A percentile compares a stretch with the other conserved stretches of the same genome.
Evolutionary conservation across 2,888 invertebrate genomes (phyloP).

Genomic region (Scaptodrosophila latifasciaeformis): DNA sequence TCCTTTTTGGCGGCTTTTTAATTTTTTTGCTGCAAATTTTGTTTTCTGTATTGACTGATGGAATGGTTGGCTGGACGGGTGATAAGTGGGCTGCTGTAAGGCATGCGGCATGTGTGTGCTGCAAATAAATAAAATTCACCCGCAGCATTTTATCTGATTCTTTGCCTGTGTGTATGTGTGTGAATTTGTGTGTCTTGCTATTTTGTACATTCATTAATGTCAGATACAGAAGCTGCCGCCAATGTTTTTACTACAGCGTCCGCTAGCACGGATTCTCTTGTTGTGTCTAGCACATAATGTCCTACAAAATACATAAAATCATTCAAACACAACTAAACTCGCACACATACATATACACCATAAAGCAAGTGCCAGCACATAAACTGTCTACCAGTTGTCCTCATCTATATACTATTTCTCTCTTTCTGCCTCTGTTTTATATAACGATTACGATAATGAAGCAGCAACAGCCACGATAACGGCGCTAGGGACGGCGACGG

Average conservation of each 20-base stretch:
- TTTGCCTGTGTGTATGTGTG: slow-evolving; percentile 2
- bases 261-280: too few species aligned
- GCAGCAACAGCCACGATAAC: slow-evolving; percentile 59
- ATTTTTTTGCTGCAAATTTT: not conserved
- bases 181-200: slow-evolving; percentile 10
- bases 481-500: slow-evolving; percentile 24
- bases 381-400: slow-evolving; percentile 1
- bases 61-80: not conserved
- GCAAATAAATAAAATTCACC: slow-evolving; percentile 56
- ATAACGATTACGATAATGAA: slow-evolving; percentile 68
- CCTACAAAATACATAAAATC: slow-evolving; percentile 61
- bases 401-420: slow-evolving; percentile 2
- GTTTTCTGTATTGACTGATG: not conserved
- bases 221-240: slow-evolving; percentile 41
- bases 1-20: slow-evolving; percentile 14
- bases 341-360: slow-evolving; percentile 15
- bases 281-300: slow-evolving; percentile 53
- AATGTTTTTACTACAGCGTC: slow-evolving; percentile 1
- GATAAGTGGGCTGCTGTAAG: too few species aligned
- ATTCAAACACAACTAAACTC: too few species aligned
- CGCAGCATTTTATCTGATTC: slow-evolving; percentile 49
- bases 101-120: not conserved
- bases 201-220: slow-evolving; percentile 59
- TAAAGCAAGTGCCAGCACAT: slow-evolving; percentile 4
- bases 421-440: slow-evolving; percentile 64